Evolutionary conservation across 2,888 invertebrate genomes (phyloP).

Genomic region (Blastobasis lacticolella): DNA sequence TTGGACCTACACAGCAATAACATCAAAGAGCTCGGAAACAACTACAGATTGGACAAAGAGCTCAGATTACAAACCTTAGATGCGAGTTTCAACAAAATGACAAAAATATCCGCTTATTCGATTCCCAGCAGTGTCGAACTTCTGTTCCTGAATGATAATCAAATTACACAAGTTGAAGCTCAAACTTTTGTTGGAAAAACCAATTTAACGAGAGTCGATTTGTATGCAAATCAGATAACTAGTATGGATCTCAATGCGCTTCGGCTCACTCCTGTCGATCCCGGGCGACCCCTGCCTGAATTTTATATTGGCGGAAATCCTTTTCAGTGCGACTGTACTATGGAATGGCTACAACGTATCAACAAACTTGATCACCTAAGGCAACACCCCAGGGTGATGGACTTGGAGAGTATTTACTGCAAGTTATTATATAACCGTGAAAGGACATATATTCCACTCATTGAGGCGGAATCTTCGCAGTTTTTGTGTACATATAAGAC

Average conservation of each 20-base stretch:
- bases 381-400: conserved; percentile 93
- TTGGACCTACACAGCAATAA: conserved; percentile 92
- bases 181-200: conserved; percentile 92
- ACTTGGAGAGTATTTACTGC: conserved; percentile 91
- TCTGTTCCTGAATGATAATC: conserved; percentile 91
- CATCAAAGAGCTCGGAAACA: conserved; percentile 85
- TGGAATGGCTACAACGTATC: conserved; percentile 95
- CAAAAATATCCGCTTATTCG: conserved; percentile 81
- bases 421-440: conserved; percentile 89
- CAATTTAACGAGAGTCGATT: conserved; percentile 91
- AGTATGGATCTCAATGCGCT: conserved; percentile 93
- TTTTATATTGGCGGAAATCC: conserved; percentile 96
- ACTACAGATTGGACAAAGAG: conserved; percentile 80
- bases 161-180: conserved; percentile 88
- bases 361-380: conserved; percentile 87
- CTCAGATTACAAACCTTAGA: conserved; percentile 88
- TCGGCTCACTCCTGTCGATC: conserved; percentile 85
- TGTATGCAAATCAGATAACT: conserved; percentile 93
- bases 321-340: conserved; percentile 94
- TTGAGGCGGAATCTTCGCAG: conserved; percentile 90
- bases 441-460: conserved; percentile 86
- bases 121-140: conserved; percentile 90
- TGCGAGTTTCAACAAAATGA: conserved; percentile 91
- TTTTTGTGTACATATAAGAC: conserved; percentile 94
- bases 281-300: conserved; percentile 84